Evolutionary conservation across 1,140 invertebrate genomes (phyloP).

Genomic region (Apolygus lucorum): DNA sequence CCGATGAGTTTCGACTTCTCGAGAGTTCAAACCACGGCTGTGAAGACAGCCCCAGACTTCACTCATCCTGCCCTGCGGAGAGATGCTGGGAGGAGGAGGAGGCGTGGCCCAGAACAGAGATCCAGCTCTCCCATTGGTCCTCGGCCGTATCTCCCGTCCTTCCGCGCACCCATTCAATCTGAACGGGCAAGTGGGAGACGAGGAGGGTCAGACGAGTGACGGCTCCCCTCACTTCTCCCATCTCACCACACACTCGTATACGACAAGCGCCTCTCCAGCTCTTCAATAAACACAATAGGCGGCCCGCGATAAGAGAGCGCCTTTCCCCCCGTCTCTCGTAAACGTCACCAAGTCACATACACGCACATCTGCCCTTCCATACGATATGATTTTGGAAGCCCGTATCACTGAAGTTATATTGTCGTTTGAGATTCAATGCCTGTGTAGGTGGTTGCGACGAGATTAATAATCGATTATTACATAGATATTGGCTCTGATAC

Average conservation of each 20-base stretch:
- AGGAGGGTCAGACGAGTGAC: not conserved
- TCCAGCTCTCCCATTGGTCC: not conserved
- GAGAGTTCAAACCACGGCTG: too few relatives aligned
- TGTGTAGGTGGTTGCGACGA: too few relatives aligned
- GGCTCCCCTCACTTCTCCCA: not conserved
- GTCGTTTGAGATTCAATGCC: too few relatives aligned
- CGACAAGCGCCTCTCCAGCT: not conserved
- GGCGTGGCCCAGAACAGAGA: not conserved
- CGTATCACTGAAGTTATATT: too few relatives aligned
- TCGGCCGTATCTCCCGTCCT: not conserved
- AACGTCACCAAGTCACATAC: not conserved
- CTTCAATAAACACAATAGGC: not conserved
- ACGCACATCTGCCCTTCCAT: too few relatives aligned
- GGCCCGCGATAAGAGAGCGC: not conserved
- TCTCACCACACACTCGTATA: not conserved
- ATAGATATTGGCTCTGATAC: too few relatives aligned
- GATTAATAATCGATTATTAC: too few relatives aligned
- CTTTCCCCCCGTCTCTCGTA: not conserved
- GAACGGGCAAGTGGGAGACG: not conserved
- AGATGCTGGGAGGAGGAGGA: not conserved
- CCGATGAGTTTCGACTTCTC: too few relatives aligned
- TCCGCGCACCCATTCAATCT: not conserved
- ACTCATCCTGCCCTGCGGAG: too few relatives aligned
- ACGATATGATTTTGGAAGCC: too few relatives aligned
- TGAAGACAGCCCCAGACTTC: too few relatives aligned